phyloP scores from a whole-genome alignment of 2,888 invertebrate genomes.

The Unio pictorum region DNA sequence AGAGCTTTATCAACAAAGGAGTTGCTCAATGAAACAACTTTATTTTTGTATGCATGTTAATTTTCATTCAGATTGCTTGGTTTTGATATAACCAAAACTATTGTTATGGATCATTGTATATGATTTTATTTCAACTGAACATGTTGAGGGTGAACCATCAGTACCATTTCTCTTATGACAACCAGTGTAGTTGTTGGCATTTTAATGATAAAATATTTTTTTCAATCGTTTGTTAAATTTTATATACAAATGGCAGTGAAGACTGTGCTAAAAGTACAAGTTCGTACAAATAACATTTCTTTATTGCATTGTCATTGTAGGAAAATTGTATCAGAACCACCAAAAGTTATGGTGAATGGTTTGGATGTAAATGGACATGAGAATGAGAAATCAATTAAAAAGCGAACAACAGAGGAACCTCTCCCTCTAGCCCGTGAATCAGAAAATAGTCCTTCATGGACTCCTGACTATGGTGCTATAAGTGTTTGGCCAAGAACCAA shows the following conservation, averaged over 20 bases:
- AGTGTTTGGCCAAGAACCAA: too few species aligned
- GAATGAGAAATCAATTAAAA: background rate
- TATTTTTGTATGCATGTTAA: background rate
- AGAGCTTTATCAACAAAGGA: background rate
- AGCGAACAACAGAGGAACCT: too few species aligned
- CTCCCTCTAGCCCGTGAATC: too few species aligned
- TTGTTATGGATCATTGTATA: too few species aligned
- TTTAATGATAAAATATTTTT: background rate
- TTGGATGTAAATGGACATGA: slow-evolving; percentile 51
- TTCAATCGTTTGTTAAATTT: background rate
- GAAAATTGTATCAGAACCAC: slow-evolving; percentile 59
- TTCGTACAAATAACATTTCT: background rate
- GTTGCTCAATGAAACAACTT: background rate
- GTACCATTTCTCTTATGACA: too few species aligned
- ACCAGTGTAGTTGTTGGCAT: too few species aligned
- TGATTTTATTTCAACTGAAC: too few species aligned
- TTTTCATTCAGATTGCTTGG: background rate
- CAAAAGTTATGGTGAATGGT: slow-evolving; percentile 56
- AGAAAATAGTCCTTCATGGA: too few species aligned
- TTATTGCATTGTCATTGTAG: slow-evolving; percentile 37
- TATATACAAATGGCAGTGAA: background rate
- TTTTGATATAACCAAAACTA: background rate
- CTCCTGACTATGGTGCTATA: too few species aligned
- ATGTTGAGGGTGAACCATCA: too few species aligned
- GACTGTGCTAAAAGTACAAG: background rate